These are phyloP conservation scores for Oopsacas minuta DNA, from an alignment of 37 sponge, comb jelly and placozoan species.

Conservation along the genomic window DNA sequence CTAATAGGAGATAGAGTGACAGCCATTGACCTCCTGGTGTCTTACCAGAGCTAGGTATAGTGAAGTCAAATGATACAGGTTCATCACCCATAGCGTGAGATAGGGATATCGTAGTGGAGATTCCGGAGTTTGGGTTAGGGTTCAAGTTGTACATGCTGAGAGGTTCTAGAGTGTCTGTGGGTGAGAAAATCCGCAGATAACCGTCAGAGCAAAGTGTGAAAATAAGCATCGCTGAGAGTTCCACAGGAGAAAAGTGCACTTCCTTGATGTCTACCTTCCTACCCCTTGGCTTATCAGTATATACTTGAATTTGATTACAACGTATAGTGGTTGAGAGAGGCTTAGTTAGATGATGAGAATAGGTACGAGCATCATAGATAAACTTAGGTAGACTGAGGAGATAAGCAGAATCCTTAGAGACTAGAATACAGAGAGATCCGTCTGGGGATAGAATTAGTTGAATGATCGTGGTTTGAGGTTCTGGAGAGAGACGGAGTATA, in stretches of 20 bases:
- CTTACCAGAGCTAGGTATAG: not conserved
- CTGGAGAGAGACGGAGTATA: not conserved
- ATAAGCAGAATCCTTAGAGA: not conserved
- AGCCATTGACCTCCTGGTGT: not conserved
- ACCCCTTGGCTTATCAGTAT: not conserved
- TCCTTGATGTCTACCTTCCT: not conserved
- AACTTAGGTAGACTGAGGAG: not conserved
- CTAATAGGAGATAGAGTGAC: not conserved
- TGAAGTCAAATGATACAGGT: constrained; percentile 16
- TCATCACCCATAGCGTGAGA: not conserved
- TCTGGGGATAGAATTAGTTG: not conserved
- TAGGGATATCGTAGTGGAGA: not conserved
- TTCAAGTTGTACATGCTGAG: not conserved
- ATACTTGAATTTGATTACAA: not conserved
- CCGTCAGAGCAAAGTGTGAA: constrained; percentile 1
- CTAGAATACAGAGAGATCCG: not conserved
- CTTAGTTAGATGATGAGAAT: not conserved
- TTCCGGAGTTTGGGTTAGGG: not conserved
- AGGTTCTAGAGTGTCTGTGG: not conserved
- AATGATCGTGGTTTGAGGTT: not conserved
- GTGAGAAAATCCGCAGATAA: not conserved
- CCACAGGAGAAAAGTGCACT: not conserved
- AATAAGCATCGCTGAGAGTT: not conserved
- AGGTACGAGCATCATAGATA: not conserved
- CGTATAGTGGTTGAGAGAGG: not conserved